phyloP scores from a whole-genome alignment of 1,140 invertebrate species.

The Liolophura sinensis region DNA sequence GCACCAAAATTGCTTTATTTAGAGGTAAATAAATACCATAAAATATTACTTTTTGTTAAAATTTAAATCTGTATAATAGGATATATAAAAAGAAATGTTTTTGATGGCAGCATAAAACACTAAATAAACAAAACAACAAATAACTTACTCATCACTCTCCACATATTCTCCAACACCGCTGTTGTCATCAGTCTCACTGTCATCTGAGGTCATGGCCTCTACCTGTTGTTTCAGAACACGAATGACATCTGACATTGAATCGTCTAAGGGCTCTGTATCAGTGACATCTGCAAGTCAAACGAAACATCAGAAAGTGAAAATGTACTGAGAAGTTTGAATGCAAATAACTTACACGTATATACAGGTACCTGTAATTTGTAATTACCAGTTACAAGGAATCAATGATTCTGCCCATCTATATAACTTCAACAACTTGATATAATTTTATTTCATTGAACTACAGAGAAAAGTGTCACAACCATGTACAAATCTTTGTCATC shows the following conservation, averaged over 20 bases:
- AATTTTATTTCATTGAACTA: too few species aligned
- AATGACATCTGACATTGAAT: slow-evolving; percentile 37
- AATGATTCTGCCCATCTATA: too few species aligned
- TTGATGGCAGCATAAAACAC: neutral
- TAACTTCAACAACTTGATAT: too few species aligned
- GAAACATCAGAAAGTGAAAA: too few species aligned
- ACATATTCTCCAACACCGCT: slow-evolving; percentile 33
- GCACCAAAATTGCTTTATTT: too few species aligned
- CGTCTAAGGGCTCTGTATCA: slow-evolving; percentile 12
- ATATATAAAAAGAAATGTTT: neutral
- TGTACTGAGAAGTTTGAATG: too few species aligned
- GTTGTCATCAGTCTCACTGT: slow-evolving; percentile 21
- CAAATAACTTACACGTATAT: too few species aligned
- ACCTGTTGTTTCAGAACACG: slow-evolving; percentile 20
- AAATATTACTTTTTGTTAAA: neutral
- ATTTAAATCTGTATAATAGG: neutral
- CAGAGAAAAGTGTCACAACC: too few species aligned
- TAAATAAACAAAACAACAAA: neutral
- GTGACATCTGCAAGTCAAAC: too few species aligned
- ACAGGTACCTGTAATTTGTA: too few species aligned
- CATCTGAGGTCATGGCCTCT: neutral
- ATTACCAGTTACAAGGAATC: too few species aligned
- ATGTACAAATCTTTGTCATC: too few species aligned
- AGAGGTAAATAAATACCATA: neutral
- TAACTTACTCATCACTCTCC: slow-evolving; percentile 42